A percentile compares a stretch with the other conserved stretches of the same genome.
Conservation (phyloP, 1,140 invertebrate genomes). For the Lanistes nyassanus region DNA sequence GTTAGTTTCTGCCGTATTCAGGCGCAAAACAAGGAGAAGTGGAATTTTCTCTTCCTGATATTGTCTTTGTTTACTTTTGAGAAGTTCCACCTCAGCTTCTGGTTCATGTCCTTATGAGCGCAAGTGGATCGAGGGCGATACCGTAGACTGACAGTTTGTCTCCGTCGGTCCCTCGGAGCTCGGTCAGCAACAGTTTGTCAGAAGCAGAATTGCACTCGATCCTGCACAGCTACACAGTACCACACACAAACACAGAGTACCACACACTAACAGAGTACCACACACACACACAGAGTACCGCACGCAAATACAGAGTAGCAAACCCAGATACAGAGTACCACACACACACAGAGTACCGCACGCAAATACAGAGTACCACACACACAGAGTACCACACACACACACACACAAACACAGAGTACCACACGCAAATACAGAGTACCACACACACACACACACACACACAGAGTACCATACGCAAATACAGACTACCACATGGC, state of each 20-base stretch:
- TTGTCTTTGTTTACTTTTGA: too few relatives aligned
- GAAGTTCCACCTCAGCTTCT: too few relatives aligned
- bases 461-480: neutral
- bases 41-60: too few relatives aligned
- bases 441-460: conserved; percentile 18
- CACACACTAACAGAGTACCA: conserved; percentile 2
- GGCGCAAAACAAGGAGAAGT: too few relatives aligned
- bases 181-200: too few relatives aligned
- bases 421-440: neutral
- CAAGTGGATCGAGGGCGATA: too few relatives aligned
- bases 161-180: too few relatives aligned
- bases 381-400: neutral
- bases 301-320: neutral
- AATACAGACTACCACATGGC: neutral
- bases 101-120: too few relatives aligned
- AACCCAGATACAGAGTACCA: conserved; percentile 1
- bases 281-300: neutral
- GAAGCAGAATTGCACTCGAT: too few relatives aligned
- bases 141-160: too few relatives aligned
- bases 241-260: conserved; percentile 10
- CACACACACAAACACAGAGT: conserved; percentile 4
- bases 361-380: too few relatives aligned
- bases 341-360: conserved; percentile 6
- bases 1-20: too few relatives aligned
- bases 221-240: neutral